Conservation (phyloP, 2,113 vertebrate genomes). For the Syngnathus floridae region DNA sequence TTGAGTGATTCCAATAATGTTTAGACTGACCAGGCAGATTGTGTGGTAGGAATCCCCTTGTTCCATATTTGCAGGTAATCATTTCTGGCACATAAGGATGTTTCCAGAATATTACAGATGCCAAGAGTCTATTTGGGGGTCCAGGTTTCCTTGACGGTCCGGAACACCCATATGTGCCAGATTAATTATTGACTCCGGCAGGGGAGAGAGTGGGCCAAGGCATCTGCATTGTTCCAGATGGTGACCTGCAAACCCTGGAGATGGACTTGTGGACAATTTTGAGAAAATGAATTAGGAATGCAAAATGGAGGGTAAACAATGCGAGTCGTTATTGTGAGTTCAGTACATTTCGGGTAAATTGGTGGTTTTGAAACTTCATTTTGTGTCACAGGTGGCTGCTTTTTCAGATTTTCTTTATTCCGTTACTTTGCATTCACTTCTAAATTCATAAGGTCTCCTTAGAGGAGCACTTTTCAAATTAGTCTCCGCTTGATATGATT, state of each 20-base stretch:
- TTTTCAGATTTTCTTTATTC: neutral
- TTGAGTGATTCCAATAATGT: neutral
- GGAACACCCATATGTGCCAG: slow-evolving; percentile 25
- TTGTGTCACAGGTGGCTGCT: no score
- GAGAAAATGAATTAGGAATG: slow-evolving; percentile 26
- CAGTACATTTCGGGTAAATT: slow-evolving; percentile 6
- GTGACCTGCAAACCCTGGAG: slow-evolving; percentile 14
- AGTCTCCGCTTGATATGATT: neutral
- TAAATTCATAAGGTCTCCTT: no score
- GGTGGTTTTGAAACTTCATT: neutral
- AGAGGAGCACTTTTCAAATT: neutral
- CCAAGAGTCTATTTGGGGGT: slow-evolving; percentile 4
- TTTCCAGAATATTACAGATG: slow-evolving; percentile 22
- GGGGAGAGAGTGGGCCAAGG: slow-evolving; percentile 10
- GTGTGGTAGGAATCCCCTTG: neutral
- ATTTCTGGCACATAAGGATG: slow-evolving; percentile 3
- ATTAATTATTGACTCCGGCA: slow-evolving; percentile 25
- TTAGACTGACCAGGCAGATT: neutral
- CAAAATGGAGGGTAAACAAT: neutral
- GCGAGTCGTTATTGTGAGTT: slow-evolving; percentile 4
- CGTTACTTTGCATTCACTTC: no score
- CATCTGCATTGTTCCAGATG: slow-evolving; percentile 29
- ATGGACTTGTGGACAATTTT: slow-evolving; percentile 25
- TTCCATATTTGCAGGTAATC: slow-evolving; percentile 2
- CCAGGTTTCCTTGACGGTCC: slow-evolving; percentile 14